Evolutionary conservation across 2,797 vertebrate genomes (phyloP).

Genomic region (Eupleurogrammus muticus): DNA sequence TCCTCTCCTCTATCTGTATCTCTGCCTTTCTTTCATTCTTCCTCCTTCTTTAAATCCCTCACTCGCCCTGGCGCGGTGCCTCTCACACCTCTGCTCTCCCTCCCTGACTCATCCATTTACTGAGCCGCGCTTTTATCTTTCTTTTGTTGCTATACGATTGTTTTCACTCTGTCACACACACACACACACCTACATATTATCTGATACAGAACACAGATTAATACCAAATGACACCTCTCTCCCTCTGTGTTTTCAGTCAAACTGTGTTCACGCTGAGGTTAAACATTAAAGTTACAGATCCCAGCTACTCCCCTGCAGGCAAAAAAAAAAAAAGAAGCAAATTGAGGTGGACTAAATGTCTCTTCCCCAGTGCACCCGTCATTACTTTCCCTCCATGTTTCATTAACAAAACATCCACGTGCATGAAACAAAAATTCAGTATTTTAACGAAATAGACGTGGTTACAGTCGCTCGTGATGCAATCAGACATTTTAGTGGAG

Average conservation of each 20-base stretch:
- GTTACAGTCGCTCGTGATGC: background rate
- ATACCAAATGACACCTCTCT: background rate
- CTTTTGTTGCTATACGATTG: slow-evolving; percentile 40
- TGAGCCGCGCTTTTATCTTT: slow-evolving; percentile 51
- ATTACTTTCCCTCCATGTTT: background rate
- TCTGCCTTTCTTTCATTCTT: slow-evolving; percentile 44
- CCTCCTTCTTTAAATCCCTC: slow-evolving; percentile 64
- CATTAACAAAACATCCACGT: background rate
- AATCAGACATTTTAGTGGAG: background rate
- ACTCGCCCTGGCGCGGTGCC: slow-evolving; percentile 56
- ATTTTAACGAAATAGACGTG: background rate
- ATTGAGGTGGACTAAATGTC: background rate
- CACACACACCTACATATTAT: too few relatives aligned
- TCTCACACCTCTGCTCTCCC: slow-evolving; percentile 39
- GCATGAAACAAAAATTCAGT: background rate
- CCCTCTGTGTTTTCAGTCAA: slow-evolving; percentile 17
- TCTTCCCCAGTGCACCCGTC: background rate
- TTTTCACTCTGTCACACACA: too few relatives aligned
- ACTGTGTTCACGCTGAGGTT: slow-evolving; percentile 7
- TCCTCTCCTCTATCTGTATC: slow-evolving; percentile 73
- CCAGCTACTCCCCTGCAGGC: background rate
- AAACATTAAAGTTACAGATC: background rate
- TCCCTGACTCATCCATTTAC: slow-evolving; percentile 43
- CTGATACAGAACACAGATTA: slow-evolving; percentile 23
- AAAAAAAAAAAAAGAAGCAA: background rate